Conservation (phyloP, 2,888 invertebrate species). For the Cantharis rufa region DNA sequence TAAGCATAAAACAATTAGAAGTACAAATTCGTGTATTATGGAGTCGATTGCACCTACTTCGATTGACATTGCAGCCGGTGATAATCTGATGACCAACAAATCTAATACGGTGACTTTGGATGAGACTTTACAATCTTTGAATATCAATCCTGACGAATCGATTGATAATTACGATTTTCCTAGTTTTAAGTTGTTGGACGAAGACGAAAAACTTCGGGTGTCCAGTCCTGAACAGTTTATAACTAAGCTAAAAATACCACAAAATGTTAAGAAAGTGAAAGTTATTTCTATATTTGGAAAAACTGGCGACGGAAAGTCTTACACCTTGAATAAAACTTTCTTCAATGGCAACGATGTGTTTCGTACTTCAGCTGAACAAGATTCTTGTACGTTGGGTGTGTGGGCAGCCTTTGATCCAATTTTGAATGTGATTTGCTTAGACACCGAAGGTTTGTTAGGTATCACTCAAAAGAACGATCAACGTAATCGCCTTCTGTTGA, state of each 20-base stretch:
- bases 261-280: constrained; percentile 65
- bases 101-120: constrained; percentile 9
- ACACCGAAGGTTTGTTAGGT: constrained; percentile 81
- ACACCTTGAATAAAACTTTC: constrained; percentile 73
- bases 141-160: constrained; percentile 30
- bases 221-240: constrained; percentile 61
- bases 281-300: constrained; percentile 85
- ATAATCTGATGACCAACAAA: constrained; percentile 11
- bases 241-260: constrained; percentile 56
- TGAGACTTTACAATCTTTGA: constrained; percentile 31
- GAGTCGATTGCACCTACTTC: constrained; percentile 40
- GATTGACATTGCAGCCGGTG: constrained; percentile 30
- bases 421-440: constrained; percentile 70
- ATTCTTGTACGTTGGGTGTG: constrained; percentile 76
- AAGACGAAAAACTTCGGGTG: constrained; percentile 64
- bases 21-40: constrained; percentile 43
- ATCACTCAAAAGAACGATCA: constrained; percentile 63
- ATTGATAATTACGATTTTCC: constrained; percentile 18
- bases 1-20: constrained; percentile 28
- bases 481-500: constrained; percentile 71
- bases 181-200: constrained; percentile 66
- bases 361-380: constrained; percentile 68
- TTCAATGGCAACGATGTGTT: constrained; percentile 68
- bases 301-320: constrained; percentile 82
- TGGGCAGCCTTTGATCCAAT: constrained; percentile 75